Base-by-base conservation (phyloP, 2,113 vertebrate species). In the Lampris incognitus region DNA sequence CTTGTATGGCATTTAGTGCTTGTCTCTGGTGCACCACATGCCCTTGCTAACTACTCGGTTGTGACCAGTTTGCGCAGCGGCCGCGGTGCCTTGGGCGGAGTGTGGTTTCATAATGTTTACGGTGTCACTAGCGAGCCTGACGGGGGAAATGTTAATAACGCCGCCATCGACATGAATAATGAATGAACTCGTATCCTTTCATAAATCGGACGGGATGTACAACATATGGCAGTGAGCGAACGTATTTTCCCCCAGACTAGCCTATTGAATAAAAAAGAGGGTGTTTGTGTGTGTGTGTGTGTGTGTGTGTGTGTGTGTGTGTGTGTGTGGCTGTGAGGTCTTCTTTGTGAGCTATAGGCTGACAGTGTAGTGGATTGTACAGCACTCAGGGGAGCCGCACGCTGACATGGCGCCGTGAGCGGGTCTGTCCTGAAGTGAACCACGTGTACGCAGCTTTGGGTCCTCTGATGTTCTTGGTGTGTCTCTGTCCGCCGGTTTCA, bases 401-500 rank as follows among this genome's bases (percentile, higher is more conserved):
- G 64, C 37, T 79, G 86, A 88, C 82, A 65, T 64, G 66, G 84
- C 61, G 69, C 80, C 83, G 75, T 39, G 57, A 76, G 76, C 72
- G 67, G 66, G 70, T 75, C 81, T 83, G 79, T 90, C 86, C 87
- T 79, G 57, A 87, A 61, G 85, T 91, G 87, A 88, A 87, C 82
- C 52, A 13, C 66, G 75, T 81, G 78, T 87, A 80, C 85, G 78
- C 83, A 89, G 78, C 91, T 94, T 49, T 88, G 96, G 95, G 96
- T 98, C 96, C 54, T 96, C 96, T 93, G 96, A 24, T 98, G 92
- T 97, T 97, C 96, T 96, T 96, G 86, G 95, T 97, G 66, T 96
- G 96, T 85, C 96, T 97, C 91, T 95, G 96, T 93, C 92, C 95
- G 84, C 94, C 96, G 77, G 96, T 95, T 88, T 97, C 94, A 0